phyloP scores from a whole-genome alignment of 2,888 invertebrate species.

The Ypsolopha sequella region DNA sequence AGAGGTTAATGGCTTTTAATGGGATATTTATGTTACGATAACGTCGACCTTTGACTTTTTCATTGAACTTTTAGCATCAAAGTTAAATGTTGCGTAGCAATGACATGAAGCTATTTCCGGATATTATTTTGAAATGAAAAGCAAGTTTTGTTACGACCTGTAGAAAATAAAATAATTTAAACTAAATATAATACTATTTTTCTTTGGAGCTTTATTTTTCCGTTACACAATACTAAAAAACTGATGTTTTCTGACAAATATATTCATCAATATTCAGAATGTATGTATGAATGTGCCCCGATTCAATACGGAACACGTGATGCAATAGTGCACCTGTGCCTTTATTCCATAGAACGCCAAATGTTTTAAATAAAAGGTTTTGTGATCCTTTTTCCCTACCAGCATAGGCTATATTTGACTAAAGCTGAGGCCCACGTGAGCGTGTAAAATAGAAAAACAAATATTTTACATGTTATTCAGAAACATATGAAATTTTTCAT shows the following conservation, averaged over 20 bases:
- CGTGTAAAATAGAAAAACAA: conserved; percentile 11
- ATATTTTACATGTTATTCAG: background rate
- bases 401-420: too few species aligned
- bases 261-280: background rate
- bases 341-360: conserved; percentile 13
- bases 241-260: background rate
- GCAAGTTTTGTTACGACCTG: too few species aligned
- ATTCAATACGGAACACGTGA: conserved; percentile 19
- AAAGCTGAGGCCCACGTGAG: conserved; percentile 15
- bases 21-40: conserved; percentile 51
- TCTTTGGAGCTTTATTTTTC: background rate
- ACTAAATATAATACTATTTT: too few species aligned
- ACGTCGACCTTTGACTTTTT: conserved; percentile 30
- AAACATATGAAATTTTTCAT: background rate
- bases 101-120: background rate
- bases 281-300: conserved; percentile 11
- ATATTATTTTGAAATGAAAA: too few species aligned
- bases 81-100: conserved; percentile 3
- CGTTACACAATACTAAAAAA: background rate
- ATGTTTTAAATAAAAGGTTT: too few species aligned
- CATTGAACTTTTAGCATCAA: background rate
- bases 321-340: conserved; percentile 42
- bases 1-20: conserved; percentile 57
- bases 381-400: too few species aligned
- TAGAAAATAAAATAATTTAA: too few species aligned